Percentiles rank a stretch among this genome's conserved stretches.
Evolutionary conservation across 1,140 invertebrate genomes (phyloP).

Genomic region (Zaprionus africanus): DNA sequence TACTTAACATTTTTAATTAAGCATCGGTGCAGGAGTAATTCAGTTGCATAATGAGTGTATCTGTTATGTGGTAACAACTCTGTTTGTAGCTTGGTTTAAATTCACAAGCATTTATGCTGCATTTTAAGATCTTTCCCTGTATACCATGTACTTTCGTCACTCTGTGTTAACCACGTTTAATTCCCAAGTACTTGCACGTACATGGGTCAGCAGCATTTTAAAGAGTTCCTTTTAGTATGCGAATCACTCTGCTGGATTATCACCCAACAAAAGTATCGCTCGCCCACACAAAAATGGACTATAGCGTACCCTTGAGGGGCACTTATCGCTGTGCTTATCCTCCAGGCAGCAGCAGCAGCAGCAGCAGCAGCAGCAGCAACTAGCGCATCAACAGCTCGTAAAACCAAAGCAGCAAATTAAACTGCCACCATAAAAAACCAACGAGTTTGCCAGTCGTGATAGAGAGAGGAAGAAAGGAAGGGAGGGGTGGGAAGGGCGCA

Average conservation of each 20-base stretch:
- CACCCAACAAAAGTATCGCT: conserved; percentile 23
- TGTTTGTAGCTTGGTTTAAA: background rate
- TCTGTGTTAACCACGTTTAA: conserved; percentile 4
- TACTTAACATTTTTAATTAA: background rate
- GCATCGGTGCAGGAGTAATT: no score
- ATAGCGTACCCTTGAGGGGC: conserved; percentile 10
- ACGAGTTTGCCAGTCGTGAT: conserved; percentile 8
- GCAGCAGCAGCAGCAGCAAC: conserved; percentile 19
- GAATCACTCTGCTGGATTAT: conserved; percentile 31
- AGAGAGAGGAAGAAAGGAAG: background rate
- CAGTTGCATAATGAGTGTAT: no score
- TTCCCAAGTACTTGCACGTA: conserved; percentile 29
- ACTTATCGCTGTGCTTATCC: conserved; percentile 43
- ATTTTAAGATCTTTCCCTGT: background rate
- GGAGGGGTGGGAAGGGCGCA: background rate
- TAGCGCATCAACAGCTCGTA: conserved; percentile 77
- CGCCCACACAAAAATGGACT: conserved; percentile 10
- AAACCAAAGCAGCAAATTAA: conserved; percentile 81
- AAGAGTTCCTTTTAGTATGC: conserved; percentile 44
- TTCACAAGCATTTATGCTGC: background rate
- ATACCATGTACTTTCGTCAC: background rate
- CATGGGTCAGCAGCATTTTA: conserved; percentile 19
- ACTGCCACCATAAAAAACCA: conserved; percentile 64
- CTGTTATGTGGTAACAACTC: no score
- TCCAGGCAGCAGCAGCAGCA: conserved; percentile 11